Conservation (phyloP, 2,888 invertebrate genomes). For the Cheilosia urbana region DNA sequence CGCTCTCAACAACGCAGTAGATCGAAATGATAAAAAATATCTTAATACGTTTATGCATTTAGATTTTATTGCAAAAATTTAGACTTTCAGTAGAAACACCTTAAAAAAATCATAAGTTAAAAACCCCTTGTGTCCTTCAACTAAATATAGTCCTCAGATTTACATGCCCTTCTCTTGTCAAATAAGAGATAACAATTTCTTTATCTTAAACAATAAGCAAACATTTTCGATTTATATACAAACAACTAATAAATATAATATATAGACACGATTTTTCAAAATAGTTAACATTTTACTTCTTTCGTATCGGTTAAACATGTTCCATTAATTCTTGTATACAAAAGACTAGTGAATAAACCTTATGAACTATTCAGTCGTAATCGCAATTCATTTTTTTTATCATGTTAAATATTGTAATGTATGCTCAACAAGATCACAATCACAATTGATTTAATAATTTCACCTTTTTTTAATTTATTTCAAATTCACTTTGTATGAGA, state of each 20-base stretch:
- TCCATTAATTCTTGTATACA: constrained; percentile 28
- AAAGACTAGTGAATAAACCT: constrained; percentile 72
- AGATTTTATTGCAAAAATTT: constrained; percentile 20
- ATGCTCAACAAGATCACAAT: constrained; percentile 55
- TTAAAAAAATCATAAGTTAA: neutral
- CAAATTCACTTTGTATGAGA: constrained; percentile 82
- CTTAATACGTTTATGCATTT: neutral
- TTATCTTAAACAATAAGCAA: constrained; percentile 30
- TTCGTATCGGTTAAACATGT: constrained; percentile 7
- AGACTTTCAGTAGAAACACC: neutral
- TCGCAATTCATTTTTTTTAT: constrained; percentile 30
- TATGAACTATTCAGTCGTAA: constrained; percentile 74
- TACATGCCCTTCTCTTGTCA: neutral
- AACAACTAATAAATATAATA: neutral
- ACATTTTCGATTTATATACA: constrained; percentile 9
- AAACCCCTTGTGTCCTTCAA: neutral
- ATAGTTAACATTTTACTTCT: constrained; percentile 38
- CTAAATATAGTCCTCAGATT: neutral
- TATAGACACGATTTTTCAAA: neutral
- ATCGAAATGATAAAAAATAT: no score
- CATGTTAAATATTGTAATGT: constrained; percentile 14
- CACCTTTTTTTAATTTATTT: constrained; percentile 42
- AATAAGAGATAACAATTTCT: constrained; percentile 3
- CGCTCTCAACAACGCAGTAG: no score
- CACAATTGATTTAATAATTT: neutral